Percentiles rank a stretch among this genome's conserved stretches.
Conservation (phyloP, 1,140 invertebrate genomes). For the Harpegnathos saltator region DNA sequence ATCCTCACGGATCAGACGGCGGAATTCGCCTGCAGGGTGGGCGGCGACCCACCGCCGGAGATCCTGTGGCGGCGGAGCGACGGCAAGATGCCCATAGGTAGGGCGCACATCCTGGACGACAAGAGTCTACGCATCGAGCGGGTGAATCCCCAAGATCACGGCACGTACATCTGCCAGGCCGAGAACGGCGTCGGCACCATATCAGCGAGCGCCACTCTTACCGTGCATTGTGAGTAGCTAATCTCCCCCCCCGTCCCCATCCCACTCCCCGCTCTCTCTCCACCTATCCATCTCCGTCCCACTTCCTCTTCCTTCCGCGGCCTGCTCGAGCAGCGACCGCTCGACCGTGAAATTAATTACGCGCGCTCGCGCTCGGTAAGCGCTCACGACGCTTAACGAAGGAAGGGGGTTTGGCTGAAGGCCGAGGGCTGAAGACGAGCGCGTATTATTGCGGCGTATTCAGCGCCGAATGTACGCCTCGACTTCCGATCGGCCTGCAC, state of each 20-base stretch:
- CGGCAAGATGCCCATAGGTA: constrained; percentile 92
- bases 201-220: constrained; percentile 90
- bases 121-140: constrained; percentile 91
- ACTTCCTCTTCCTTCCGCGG: not conserved
- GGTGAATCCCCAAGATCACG: constrained; percentile 92
- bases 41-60: constrained; percentile 95
- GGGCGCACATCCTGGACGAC: constrained; percentile 91
- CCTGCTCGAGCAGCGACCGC: constrained; percentile 10
- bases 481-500: constrained; percentile 35
- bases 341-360: constrained; percentile 60
- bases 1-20: constrained; percentile 92
- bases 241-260: constrained; percentile 23
- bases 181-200: constrained; percentile 92
- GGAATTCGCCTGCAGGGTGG: constrained; percentile 95
- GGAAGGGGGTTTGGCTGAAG: constrained; percentile 5
- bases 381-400: constrained; percentile 43
- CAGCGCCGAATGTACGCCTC: constrained; percentile 37
- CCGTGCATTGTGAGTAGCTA: constrained; percentile 90
- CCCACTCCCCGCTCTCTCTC: not conserved
- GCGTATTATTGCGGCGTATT: constrained; percentile 52
- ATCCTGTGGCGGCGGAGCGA: constrained; percentile 96
- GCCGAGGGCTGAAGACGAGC: constrained; percentile 9
- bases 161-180: constrained; percentile 93
- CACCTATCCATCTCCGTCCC: not conserved
- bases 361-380: constrained; percentile 43